Conservation (phyloP, 2,888 invertebrate species). For the Aphidoletes aphidimyza region DNA sequence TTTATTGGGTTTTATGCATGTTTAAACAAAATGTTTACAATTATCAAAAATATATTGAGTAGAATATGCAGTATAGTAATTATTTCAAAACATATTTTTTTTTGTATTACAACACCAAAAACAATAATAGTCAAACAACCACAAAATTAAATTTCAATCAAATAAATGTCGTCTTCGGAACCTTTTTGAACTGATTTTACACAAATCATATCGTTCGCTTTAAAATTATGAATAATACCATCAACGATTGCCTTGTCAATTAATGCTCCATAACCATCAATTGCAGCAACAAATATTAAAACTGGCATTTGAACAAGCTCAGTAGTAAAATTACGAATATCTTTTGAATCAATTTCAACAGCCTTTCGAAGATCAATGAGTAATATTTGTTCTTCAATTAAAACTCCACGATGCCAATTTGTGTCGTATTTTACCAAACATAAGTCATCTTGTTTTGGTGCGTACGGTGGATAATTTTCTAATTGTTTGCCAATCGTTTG, state of each 20-base stretch:
- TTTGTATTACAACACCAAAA: too few species aligned
- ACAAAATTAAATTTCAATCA: too few species aligned
- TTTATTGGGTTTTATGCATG: too few species aligned
- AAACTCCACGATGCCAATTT: not conserved
- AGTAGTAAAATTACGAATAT: not conserved
- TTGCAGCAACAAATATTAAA: not conserved
- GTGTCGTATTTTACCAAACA: not conserved
- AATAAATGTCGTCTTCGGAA: too few species aligned
- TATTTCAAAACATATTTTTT: too few species aligned
- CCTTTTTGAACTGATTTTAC: too few species aligned
- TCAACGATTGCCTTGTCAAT: too few species aligned
- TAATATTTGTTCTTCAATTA: not conserved
- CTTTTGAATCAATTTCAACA: not conserved
- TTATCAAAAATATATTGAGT: too few species aligned
- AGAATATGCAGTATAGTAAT: too few species aligned
- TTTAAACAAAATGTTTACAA: too few species aligned
- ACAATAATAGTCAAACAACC: too few species aligned
- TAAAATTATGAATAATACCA: not conserved
- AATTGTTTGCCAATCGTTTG: not conserved
- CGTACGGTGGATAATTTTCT: not conserved
- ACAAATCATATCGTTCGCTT: not conserved
- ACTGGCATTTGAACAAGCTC: not conserved
- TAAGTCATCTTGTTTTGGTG: not conserved
- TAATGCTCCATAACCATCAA: not conserved
- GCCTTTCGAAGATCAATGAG: not conserved